Evolutionary conservation across 2,888 invertebrate genomes (phyloP).

Genomic region (Stenolophus ochropezus): DNA sequence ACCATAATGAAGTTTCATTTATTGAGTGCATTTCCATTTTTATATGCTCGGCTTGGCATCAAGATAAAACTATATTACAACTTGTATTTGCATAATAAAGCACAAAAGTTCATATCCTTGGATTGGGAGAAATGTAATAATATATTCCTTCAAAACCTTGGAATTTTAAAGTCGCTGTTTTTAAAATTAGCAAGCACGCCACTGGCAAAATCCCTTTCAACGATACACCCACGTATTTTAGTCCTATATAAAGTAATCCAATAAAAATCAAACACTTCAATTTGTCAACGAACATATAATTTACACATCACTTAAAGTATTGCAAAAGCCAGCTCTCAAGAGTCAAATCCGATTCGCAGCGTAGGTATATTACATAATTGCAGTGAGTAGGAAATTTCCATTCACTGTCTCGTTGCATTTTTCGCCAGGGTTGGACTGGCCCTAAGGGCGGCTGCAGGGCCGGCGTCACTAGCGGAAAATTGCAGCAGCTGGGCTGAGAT

Average conservation of each 20-base stretch:
- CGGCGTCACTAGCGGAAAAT: conserved; percentile 11
- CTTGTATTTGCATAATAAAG: background rate
- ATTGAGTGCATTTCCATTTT: background rate
- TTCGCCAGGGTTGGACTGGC: conserved; percentile 20
- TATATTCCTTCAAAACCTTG: background rate
- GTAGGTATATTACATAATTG: conserved; percentile 43
- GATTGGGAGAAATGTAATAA: background rate
- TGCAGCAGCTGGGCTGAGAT: background rate
- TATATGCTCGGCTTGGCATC: background rate
- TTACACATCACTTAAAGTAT: conserved; percentile 44
- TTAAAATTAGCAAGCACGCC: background rate
- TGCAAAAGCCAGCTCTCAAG: conserved; percentile 36
- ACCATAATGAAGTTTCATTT: background rate
- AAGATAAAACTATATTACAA: background rate
- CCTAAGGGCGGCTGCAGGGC: conserved; percentile 22
- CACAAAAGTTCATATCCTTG: background rate
- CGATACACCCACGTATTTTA: conserved; percentile 1
- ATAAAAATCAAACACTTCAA: conserved; percentile 37
- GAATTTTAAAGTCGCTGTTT: background rate
- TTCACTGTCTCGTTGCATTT: conserved; percentile 29
- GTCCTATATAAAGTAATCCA: conserved; percentile 16
- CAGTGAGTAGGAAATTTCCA: conserved; percentile 36
- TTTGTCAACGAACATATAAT: conserved; percentile 31
- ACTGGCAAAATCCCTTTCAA: conserved; percentile 22
- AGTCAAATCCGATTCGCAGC: background rate